phyloP scores from a whole-genome alignment of 1,140 invertebrate species.

The Drosophila lowei region DNA sequence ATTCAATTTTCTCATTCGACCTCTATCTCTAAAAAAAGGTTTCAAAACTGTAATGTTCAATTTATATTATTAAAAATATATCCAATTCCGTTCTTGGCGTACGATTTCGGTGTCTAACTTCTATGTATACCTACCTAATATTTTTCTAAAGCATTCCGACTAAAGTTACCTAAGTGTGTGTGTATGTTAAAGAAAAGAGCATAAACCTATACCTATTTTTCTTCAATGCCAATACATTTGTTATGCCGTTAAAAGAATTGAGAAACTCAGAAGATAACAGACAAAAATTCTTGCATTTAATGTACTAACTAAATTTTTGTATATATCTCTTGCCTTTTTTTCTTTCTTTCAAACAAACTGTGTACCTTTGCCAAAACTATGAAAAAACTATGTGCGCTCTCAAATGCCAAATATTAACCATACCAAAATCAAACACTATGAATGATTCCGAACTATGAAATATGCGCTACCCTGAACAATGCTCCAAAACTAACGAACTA shows the following conservation, averaged over 20 bases:
- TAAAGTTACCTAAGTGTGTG: conserved; percentile 70
- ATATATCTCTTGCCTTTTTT: conserved; percentile 77
- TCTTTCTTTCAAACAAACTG: conserved; percentile 73
- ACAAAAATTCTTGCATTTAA: conserved; percentile 54
- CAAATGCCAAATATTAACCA: conserved; percentile 38
- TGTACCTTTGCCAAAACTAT: conserved; percentile 47
- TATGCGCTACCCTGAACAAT: conserved; percentile 69
- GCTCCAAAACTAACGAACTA: conserved; percentile 37
- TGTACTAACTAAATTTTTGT: conserved; percentile 74
- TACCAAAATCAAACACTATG: conserved; percentile 53
- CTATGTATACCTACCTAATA: conserved; percentile 38
- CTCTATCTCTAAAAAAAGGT: conserved; percentile 23
- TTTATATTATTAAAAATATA: conserved; percentile 54
- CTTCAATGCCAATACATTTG: conserved; percentile 31
- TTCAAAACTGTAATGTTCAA: conserved; percentile 26
- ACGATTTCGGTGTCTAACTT: conserved; percentile 68
- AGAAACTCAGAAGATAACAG: conserved; percentile 43
- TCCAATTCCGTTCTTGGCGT: conserved; percentile 56
- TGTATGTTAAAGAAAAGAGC: conserved; percentile 44
- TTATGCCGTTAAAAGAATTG: conserved; percentile 37
- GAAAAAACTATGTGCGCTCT: conserved; percentile 42
- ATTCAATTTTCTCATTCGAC: conserved; percentile 33
- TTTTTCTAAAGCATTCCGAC: conserved; percentile 50
- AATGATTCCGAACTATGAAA: conserved; percentile 66
- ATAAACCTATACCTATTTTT: conserved; percentile 39